phyloP scores from a whole-genome alignment of 92 coral and sea anemone species.

The Paragorgia papillata region DNA sequence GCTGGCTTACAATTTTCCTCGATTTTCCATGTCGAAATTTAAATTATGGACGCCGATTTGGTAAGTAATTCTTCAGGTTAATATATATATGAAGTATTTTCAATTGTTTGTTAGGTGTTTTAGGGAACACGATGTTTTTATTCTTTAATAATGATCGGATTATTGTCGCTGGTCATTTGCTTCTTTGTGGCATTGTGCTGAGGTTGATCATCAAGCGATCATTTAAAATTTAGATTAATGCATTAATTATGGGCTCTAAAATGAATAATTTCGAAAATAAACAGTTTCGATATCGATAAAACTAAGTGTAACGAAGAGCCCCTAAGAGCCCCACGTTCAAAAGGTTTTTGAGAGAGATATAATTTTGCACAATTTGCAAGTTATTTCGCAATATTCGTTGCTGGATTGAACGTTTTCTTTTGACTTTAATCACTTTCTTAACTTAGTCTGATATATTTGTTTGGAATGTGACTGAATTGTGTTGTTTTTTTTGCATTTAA shows the following conservation, averaged over 20 bases:
- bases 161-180: not conserved
- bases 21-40: not conserved
- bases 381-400: no score
- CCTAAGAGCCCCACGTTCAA: slow-evolving; percentile 12
- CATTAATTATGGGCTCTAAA: not conserved
- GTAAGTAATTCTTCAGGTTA: not conserved
- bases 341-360: not conserved
- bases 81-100: not conserved
- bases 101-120: not conserved
- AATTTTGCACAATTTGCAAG: not conserved
- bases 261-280: no score
- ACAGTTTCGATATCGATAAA: not conserved
- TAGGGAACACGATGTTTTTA: not conserved
- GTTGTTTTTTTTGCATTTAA: no score
- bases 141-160: not conserved
- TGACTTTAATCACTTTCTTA: no score
- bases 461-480: no score
- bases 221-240: not conserved
- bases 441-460: no score
- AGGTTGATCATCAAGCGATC: not conserved
- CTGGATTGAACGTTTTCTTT: no score
- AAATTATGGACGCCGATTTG: slow-evolving; percentile 1
- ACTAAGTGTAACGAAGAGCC: not conserved
- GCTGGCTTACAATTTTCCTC: not conserved
- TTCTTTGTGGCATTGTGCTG: not conserved